Conservation (phyloP, 1,140 invertebrate species). For the Globodera rostochiensis region DNA sequence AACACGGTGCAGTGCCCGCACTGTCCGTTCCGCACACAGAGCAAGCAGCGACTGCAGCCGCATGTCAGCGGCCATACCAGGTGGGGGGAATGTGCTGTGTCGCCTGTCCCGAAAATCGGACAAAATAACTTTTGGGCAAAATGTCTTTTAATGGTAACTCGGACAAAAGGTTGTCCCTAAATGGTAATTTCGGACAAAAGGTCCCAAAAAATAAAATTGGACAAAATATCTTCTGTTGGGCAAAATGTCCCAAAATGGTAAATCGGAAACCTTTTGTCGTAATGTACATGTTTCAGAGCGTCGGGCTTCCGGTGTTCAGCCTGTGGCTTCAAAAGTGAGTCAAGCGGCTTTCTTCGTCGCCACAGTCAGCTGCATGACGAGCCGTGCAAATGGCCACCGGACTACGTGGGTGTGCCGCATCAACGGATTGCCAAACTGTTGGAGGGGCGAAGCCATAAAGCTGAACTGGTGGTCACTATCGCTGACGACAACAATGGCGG, state of each 20-base stretch:
- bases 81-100: not conserved
- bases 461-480: not conserved
- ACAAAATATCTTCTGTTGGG: too few species aligned
- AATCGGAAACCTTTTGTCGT: not conserved
- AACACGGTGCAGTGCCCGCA: slow-evolving; percentile 38
- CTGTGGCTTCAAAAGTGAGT: slow-evolving; percentile 45
- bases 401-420: slow-evolving; percentile 37
- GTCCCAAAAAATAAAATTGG: too few species aligned
- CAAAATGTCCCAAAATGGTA: too few species aligned
- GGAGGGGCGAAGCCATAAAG: not conserved
- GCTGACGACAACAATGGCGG: not conserved
- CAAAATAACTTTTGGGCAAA: not conserved
- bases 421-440: slow-evolving; percentile 33
- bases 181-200: too few species aligned
- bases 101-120: not conserved
- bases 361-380: slow-evolving; percentile 31
- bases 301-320: slow-evolving; percentile 41
- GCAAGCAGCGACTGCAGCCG: slow-evolving; percentile 31
- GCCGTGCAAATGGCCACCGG: slow-evolving; percentile 37
- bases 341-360: slow-evolving; percentile 32
- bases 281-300: not conserved
- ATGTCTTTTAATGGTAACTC: not conserved
- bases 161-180: too few species aligned
- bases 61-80: slow-evolving; percentile 43
- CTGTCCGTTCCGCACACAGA: slow-evolving; percentile 47